Percentiles rank a stretch among this genome's conserved stretches.
Evolutionary conservation across 2,113 vertebrate species (phyloP).

Genomic region (Nettapus auritus): DNA sequence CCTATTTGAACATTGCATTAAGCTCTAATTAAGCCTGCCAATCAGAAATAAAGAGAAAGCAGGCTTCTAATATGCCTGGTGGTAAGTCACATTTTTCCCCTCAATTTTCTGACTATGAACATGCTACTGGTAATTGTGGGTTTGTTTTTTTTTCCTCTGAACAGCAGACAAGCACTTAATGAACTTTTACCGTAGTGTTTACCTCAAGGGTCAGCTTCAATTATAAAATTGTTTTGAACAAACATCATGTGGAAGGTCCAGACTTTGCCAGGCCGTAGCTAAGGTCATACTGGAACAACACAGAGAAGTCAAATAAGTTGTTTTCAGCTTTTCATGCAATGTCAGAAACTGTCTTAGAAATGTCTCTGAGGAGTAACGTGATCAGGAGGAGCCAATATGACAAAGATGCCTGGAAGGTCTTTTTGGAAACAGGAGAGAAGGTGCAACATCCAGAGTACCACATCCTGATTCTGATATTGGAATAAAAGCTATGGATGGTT

Average conservation of each 20-base stretch:
- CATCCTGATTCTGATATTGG: not conserved
- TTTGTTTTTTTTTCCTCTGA: constrained; percentile 34
- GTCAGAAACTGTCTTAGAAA: not conserved
- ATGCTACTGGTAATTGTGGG: not conserved
- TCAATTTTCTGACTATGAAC: constrained; percentile 38
- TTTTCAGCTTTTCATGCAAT: not conserved
- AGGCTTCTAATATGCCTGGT: constrained; percentile 1
- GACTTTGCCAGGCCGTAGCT: not conserved
- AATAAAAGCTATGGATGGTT: not conserved
- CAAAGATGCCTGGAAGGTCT: not conserved
- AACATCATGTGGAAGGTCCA: not conserved
- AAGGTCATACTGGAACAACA: not conserved
- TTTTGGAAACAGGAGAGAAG: not conserved
- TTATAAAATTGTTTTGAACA: not conserved
- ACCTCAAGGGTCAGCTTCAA: not conserved
- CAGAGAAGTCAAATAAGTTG: not conserved
- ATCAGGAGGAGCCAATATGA: not conserved
- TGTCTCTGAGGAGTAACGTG: fast-evolving
- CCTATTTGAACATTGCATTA: constrained; percentile 51
- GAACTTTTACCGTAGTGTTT: not conserved
- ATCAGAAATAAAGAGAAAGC: constrained; percentile 32
- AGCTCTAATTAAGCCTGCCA: constrained; percentile 71
- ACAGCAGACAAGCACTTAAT: constrained; percentile 39
- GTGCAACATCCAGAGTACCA: not conserved
- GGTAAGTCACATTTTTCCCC: constrained; percentile 28